phyloP scores from a whole-genome alignment of 2,888 invertebrate genomes.

The Lagria hirta region DNA sequence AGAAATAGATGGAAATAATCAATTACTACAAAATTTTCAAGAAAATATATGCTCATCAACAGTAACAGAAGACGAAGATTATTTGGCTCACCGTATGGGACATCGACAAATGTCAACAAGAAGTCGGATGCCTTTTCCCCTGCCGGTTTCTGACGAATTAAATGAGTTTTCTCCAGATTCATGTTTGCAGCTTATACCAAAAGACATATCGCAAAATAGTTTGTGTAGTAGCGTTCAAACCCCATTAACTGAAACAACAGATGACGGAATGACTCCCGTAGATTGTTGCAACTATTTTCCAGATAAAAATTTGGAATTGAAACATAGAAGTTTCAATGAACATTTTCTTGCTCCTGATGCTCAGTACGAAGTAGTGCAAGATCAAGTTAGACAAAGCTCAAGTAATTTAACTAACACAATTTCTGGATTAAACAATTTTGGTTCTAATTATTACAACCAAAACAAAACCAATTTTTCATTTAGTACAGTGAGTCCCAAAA shows the following conservation, averaged over 20 bases:
- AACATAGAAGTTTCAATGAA: constrained; percentile 37
- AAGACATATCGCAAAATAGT: constrained; percentile 51
- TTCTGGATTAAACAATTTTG: constrained; percentile 50
- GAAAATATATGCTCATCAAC: constrained; percentile 41
- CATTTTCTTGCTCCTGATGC: constrained; percentile 62
- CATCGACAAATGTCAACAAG: constrained; percentile 62
- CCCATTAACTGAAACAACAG: constrained; percentile 53
- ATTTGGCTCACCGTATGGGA: constrained; percentile 59
- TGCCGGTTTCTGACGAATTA: constrained; percentile 52
- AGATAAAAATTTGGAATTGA: constrained; percentile 39
- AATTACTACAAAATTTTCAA: constrained; percentile 42
- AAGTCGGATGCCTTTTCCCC: constrained; percentile 60
- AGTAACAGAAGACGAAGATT: constrained; percentile 59
- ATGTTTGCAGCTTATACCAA: constrained; percentile 42
- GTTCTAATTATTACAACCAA: constrained; percentile 49
- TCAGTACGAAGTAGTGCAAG: constrained; percentile 64
- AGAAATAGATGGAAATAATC: constrained; percentile 43
- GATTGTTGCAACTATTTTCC: constrained; percentile 49
- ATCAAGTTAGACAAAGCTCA: constrained; percentile 46
- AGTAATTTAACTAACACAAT: constrained; percentile 53
- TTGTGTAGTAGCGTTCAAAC: constrained; percentile 52
- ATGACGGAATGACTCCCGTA: constrained; percentile 49
- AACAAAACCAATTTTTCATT: constrained; percentile 37
- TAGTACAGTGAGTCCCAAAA: constrained; percentile 41
- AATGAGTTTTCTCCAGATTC: constrained; percentile 39